Evolutionary conservation across 2,797 vertebrate species (phyloP), one percentile per base, ranked within the genome.

Genomic region (Halcyon badia): DNA sequence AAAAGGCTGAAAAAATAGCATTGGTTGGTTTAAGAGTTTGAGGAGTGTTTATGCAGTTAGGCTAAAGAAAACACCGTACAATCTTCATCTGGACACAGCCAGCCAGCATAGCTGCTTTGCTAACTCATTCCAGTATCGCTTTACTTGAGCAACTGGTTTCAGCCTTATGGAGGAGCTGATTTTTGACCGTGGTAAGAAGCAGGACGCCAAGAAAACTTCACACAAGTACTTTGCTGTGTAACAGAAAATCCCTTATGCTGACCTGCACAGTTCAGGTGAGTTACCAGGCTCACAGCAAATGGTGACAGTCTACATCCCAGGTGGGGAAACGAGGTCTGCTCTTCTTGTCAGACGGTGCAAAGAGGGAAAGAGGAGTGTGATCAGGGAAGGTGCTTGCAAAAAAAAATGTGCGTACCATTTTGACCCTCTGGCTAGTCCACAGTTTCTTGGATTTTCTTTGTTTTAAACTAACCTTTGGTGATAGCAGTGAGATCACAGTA

Each of bases 381-480:
- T 37, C 24, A 48, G 17, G 8, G 46, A 76, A 46, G n/a, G 8
- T 35, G 48, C 22, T 64, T 83, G 30, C 44, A 30, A 31, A 44
- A 60, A 58, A 89, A 94, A 64, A 25, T 11, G 4, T 33, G 7
- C 30, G 30, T 56, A 25, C 33, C n/a, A 18, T 64, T 82, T 46
- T 68, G 11, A 54, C 54, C 26, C 16, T 78, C 39, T 60, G n/a
- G 11, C 25, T 51, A 66, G 48, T 16, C 21, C 57, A 66, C 8
- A 68, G 12, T 57, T 93, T 75, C 56, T 65, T 61, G 16, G 17
- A 31, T 83, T 90, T 80, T 80, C 70, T 91, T 81, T 90, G 65
- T 57, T 87, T 96, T 78, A 54, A 80, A 87, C 46, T 68, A 83
- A 87, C 56, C 20, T 78, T 93, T 83, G 56, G 35, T 62, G 57